phyloP scores from a whole-genome alignment of 2,113 vertebrate species.

The Heloderma charlesbogerti region DNA sequence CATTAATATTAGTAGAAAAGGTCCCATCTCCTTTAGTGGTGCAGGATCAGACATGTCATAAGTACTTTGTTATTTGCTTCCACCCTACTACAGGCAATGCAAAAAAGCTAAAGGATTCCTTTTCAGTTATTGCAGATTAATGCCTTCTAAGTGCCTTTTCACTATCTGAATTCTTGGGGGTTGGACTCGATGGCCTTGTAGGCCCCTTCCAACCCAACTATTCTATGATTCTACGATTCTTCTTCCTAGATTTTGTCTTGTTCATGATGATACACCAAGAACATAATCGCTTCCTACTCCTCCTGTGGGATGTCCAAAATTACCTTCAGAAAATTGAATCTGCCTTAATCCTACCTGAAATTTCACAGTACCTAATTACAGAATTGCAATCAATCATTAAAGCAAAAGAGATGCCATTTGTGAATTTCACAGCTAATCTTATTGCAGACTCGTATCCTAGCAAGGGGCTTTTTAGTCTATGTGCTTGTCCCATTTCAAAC shows the following conservation, averaged over 20 bases:
- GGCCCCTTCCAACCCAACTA: no score
- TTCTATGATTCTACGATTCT: no score
- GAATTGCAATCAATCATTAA: slow-evolving; percentile 30
- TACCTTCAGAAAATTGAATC: slow-evolving; percentile 35
- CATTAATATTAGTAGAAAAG: neutral
- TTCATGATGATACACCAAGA: slow-evolving; percentile 21
- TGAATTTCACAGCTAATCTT: slow-evolving; percentile 49
- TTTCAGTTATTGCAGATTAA: slow-evolving; percentile 41
- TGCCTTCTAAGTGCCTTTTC: slow-evolving; percentile 33
- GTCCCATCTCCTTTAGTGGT: neutral
- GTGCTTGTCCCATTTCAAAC: slow-evolving; percentile 60
- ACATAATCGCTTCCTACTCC: slow-evolving; percentile 30
- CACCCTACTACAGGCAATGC: neutral
- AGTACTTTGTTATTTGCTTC: slow-evolving; percentile 17
- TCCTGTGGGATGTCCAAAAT: slow-evolving; percentile 10
- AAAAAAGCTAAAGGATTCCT: slow-evolving; percentile 20
- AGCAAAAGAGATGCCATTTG: slow-evolving; percentile 41
- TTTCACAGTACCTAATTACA: slow-evolving; percentile 32
- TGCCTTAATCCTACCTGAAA: slow-evolving; percentile 32
- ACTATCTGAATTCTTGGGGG: neutral
- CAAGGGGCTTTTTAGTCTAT: slow-evolving; percentile 47
- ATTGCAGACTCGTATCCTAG: slow-evolving; percentile 37
- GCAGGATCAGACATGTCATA: neutral
- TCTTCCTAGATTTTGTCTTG: slow-evolving; percentile 17
- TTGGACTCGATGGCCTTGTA: no score